Evolutionary conservation across 2,797 vertebrate genomes (phyloP).

Genomic region (Varecia variegata): DNA sequence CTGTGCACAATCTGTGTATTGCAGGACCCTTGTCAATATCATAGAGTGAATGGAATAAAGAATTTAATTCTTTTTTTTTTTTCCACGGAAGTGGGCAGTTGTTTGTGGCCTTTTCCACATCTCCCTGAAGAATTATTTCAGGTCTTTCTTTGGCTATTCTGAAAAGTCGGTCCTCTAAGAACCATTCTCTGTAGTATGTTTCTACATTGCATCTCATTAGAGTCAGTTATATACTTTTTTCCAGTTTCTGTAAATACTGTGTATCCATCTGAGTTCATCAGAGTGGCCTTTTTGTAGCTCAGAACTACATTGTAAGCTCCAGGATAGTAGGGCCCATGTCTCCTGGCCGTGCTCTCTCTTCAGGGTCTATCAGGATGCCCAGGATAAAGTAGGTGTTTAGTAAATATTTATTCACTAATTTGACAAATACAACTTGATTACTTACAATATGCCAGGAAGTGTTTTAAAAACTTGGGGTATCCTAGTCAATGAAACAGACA

Average conservation of each 20-base stretch:
- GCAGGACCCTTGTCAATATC: background rate
- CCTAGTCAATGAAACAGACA: background rate
- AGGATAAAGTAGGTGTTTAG: background rate
- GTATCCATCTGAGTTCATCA: background rate
- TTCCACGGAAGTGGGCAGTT: background rate
- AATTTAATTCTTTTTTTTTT: background rate
- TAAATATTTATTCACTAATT: background rate
- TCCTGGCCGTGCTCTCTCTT: background rate
- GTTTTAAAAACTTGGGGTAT: background rate
- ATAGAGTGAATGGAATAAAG: background rate
- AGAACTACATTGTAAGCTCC: background rate
- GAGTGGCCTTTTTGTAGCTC: background rate
- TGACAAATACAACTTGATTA: background rate
- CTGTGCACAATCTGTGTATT: background rate
- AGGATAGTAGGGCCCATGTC: background rate
- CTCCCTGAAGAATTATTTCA: background rate
- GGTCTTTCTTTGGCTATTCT: background rate
- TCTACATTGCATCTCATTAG: background rate
- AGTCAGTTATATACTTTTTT: background rate
- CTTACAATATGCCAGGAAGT: background rate
- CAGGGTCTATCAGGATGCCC: background rate
- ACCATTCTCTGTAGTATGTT: background rate
- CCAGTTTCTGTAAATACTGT: background rate
- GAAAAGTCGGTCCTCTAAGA: background rate
- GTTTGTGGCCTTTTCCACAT: background rate